Percentiles rank a stretch among this genome's conserved stretches.
Evolutionary conservation across 2,888 invertebrate species (phyloP).

Genomic region (Chironomus tentans): DNA sequence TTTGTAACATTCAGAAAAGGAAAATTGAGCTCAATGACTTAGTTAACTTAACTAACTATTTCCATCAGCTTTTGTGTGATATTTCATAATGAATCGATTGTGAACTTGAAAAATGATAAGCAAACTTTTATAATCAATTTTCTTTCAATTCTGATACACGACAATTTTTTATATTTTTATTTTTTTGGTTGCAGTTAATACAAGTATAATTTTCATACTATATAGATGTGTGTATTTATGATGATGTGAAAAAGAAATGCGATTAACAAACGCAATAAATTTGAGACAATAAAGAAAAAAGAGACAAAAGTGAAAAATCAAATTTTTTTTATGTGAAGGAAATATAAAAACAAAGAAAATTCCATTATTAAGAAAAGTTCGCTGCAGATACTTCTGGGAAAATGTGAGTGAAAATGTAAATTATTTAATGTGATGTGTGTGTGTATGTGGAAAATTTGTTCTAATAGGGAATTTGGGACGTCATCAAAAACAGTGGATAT

Average conservation of each 20-base stretch:
- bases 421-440: neutral
- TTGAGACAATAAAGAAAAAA: neutral
- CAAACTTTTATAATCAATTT: too few species aligned
- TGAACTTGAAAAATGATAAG: too few species aligned
- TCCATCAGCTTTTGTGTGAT: too few species aligned
- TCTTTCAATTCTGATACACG: too few species aligned
- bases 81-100: too few species aligned
- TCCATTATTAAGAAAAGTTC: neutral
- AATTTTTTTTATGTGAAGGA: neutral
- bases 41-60: too few species aligned
- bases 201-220: too few species aligned
- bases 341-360: conserved; percentile 22
- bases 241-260: neutral
- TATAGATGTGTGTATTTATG: too few species aligned
- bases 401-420: conserved; percentile 5
- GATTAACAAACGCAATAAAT: neutral
- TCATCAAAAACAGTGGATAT: neutral
- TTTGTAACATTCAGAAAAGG: too few species aligned
- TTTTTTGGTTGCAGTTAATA: too few species aligned
- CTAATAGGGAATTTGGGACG: neutral
- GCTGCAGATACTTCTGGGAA: neutral
- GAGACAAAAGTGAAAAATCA: neutral
- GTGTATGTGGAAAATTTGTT: neutral
- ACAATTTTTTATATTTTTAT: too few species aligned
- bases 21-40: too few species aligned